Base-by-base conservation (phyloP, 2,797 vertebrate genomes). In the Coracias cyanogaster region DNA sequence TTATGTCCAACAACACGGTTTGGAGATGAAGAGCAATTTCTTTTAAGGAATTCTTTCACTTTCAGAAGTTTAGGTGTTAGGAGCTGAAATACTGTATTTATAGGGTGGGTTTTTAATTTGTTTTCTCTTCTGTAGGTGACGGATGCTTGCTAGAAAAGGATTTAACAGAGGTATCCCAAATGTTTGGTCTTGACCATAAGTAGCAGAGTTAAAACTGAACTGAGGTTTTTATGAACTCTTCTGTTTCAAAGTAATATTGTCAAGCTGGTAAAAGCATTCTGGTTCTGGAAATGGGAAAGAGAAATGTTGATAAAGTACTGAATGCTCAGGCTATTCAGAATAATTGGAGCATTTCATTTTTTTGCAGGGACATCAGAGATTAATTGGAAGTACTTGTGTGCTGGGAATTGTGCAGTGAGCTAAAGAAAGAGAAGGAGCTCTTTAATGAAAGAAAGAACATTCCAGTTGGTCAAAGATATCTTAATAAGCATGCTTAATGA, bases 31-130 rank as follows among this genome's bases (percentile, higher is more conserved):
- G 11, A 62, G 11, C 7, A 19, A 17, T 12, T 67, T 25, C 5
- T 60, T 22, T 12, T 29, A 55, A 39, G 71, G 26, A 73, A 6
- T 54, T 61, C 18, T 69, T 24, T 33, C 24, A 15, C 14, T 83
- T 82, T 3, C 3, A 37, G n/a, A 52, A 41, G 29, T 61, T 49
- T 33, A 18, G 10, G 8, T 71, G 19, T 2, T 13, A 31, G n/a
- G 18, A 74, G 29, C 29, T 22, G 39, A 86, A 78, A 46, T 24
- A 19, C 0, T 8, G 2, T 2, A 29, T 66, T 46, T 25, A 33
- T 24, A 8, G 19, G 31, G 14, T 21, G 7, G 5, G 0, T 0
- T 45, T 66, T 49, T 5, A 1, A 35, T 48, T 65, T 4, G 0
- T 72, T 82, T 35, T 66, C 7, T 64, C 3, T 4, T 33, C 5